Evolutionary conservation across 1,140 invertebrate genomes (phyloP).

Genomic region (Aphaenogaster ashmeadi): DNA sequence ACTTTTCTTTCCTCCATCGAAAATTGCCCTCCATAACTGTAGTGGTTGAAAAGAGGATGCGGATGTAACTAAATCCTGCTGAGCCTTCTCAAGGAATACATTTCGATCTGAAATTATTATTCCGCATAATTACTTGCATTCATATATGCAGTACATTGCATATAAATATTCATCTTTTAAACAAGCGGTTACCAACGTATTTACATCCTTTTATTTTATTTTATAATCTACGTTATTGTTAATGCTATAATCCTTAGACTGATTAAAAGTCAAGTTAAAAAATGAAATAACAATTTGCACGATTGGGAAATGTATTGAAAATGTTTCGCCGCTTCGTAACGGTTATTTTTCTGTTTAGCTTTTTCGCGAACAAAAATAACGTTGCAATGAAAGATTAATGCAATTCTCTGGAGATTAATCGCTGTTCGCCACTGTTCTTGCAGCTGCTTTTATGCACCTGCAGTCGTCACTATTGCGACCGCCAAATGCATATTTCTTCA

Average conservation of each 20-base stretch:
- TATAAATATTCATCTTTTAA: conserved; percentile 21
- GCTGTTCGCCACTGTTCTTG: not conserved
- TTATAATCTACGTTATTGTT: not conserved
- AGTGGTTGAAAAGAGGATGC: not conserved
- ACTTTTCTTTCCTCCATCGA: conserved; percentile 33
- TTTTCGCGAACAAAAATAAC: conserved; percentile 18
- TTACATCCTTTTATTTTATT: not conserved
- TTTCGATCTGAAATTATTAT: not conserved
- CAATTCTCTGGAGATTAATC: conserved; percentile 45
- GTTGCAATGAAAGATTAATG: conserved; percentile 47
- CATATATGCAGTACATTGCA: not conserved
- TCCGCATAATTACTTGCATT: not conserved
- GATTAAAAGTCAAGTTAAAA: not conserved
- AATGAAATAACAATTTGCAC: not conserved
- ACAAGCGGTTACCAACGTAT: not conserved
- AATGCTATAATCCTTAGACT: not conserved
- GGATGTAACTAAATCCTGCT: not conserved
- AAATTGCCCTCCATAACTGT: conserved; percentile 17
- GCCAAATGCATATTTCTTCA: not conserved
- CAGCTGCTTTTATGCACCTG: conserved; percentile 25
- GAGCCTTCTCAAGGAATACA: conserved; percentile 4
- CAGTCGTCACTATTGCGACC: not conserved
- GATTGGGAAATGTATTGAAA: conserved; percentile 15
- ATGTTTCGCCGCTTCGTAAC: not conserved
- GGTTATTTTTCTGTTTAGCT: not conserved